Percentiles rank a stretch among this genome's conserved stretches.
Conservation (phyloP, 2,797 vertebrate species). For the Gallinago stenura region DNA sequence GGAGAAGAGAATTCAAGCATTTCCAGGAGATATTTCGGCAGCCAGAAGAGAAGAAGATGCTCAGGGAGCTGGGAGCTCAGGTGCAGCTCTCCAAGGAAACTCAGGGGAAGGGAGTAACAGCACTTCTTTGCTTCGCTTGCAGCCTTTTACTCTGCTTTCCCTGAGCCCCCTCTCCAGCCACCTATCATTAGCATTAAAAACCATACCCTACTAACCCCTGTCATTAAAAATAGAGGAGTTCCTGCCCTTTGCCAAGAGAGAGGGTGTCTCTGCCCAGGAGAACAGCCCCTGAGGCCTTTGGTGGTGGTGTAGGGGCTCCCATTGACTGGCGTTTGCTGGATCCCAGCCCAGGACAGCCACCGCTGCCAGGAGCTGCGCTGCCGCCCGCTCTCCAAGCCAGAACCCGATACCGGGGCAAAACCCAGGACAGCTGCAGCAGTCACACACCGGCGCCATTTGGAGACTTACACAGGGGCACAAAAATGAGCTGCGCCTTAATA, state of each 20-base stretch:
- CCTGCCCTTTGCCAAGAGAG: not conserved
- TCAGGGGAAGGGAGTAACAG: not conserved
- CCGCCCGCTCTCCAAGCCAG: not conserved
- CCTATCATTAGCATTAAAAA: not conserved
- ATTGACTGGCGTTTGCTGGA: not conserved
- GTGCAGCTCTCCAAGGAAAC: not conserved
- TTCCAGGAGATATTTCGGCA: not conserved
- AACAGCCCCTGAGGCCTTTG: not conserved
- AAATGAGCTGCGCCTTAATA: not conserved
- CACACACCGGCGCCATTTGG: not conserved
- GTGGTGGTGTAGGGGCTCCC: not conserved
- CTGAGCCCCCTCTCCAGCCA: not conserved
- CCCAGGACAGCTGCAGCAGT: constrained; percentile 32
- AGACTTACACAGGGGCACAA: not conserved
- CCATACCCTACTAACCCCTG: not conserved
- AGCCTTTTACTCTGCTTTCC: not conserved
- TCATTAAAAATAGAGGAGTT: not conserved
- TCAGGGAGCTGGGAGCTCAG: not conserved
- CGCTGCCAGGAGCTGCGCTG: not conserved
- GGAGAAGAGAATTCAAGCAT: not conserved
- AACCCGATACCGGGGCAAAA: not conserved
- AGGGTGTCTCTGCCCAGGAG: not conserved
- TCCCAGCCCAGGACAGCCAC: not conserved
- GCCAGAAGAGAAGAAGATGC: not conserved
- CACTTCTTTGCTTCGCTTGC: not conserved